Conservation (phyloP, 2,888 invertebrate species). For the Brassicogethes aeneus region DNA sequence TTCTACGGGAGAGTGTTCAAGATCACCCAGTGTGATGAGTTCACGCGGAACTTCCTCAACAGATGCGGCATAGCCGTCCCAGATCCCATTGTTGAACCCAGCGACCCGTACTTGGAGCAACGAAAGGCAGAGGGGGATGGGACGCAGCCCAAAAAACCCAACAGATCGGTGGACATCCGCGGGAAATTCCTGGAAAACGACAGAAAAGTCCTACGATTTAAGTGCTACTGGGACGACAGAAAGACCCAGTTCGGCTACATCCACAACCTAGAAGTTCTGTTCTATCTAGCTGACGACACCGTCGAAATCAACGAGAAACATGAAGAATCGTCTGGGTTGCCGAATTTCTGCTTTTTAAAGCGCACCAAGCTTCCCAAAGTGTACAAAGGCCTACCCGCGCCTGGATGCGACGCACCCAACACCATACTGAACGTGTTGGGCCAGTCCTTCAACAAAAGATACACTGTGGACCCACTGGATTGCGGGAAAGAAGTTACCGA, state of each 20-base stretch:
- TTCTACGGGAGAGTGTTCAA: slow-evolving; percentile 75
- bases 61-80: slow-evolving; percentile 78
- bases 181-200: slow-evolving; percentile 79
- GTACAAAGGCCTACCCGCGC: slow-evolving; percentile 34
- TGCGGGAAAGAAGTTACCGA: slow-evolving; percentile 42
- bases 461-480: slow-evolving; percentile 49
- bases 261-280: slow-evolving; percentile 71
- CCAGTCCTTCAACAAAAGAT: slow-evolving; percentile 45
- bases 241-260: slow-evolving; percentile 66
- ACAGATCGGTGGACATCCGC: slow-evolving; percentile 53
- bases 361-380: slow-evolving; percentile 73
- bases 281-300: slow-evolving; percentile 80
- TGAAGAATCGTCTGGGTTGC: slow-evolving; percentile 61
- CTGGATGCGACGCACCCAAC: slow-evolving; percentile 43
- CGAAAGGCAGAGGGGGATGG: slow-evolving; percentile 36
- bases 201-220: slow-evolving; percentile 65
- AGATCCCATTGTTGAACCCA: slow-evolving; percentile 52
- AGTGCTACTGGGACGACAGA: slow-evolving; percentile 85
- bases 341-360: slow-evolving; percentile 63
- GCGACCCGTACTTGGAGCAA: slow-evolving; percentile 45
- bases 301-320: slow-evolving; percentile 76
- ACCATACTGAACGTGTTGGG: slow-evolving; percentile 58
- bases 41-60: slow-evolving; percentile 76
- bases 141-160: slow-evolving; percentile 43
- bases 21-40: slow-evolving; percentile 78